Evolutionary conservation across 2,888 invertebrate species (phyloP).

Genomic region (Lasioglossum villosulum): DNA sequence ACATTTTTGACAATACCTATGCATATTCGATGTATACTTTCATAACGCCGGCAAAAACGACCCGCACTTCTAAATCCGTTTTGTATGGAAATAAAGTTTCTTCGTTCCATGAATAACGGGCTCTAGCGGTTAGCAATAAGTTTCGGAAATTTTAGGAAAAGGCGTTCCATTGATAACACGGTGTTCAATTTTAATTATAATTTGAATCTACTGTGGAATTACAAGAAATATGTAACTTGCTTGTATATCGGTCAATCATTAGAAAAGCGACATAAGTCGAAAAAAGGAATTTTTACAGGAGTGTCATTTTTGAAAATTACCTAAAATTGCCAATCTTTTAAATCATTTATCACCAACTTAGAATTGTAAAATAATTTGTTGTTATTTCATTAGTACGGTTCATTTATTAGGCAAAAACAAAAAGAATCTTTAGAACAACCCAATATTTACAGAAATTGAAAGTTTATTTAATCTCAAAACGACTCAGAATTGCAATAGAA

Average conservation of each 20-base stretch:
- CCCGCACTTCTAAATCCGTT: not conserved
- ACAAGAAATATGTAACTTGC: not conserved
- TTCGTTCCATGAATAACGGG: not conserved
- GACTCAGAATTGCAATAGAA: not conserved
- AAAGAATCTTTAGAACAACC: not conserved
- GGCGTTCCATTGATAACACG: not conserved
- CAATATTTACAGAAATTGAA: not conserved
- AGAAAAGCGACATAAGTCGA: no score
- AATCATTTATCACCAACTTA: no score
- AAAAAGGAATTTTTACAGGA: no score
- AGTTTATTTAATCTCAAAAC: not conserved
- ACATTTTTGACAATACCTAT: slow-evolving; percentile 48
- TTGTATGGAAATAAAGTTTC: not conserved
- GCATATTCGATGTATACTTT: not conserved
- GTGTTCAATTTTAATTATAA: not conserved
- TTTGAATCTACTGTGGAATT: not conserved
- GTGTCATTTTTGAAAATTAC: no score
- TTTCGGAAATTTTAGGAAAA: not conserved
- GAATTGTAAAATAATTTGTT: no score
- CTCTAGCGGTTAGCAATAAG: not conserved
- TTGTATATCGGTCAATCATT: no score
- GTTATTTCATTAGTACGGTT: not conserved
- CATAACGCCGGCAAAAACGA: not conserved
- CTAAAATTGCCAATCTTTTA: no score
- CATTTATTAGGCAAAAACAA: not conserved